Evolutionary conservation across 2,888 invertebrate genomes (phyloP), one percentile per base, ranked within the genome.

Genomic region (Scaptomyza parva): DNA sequence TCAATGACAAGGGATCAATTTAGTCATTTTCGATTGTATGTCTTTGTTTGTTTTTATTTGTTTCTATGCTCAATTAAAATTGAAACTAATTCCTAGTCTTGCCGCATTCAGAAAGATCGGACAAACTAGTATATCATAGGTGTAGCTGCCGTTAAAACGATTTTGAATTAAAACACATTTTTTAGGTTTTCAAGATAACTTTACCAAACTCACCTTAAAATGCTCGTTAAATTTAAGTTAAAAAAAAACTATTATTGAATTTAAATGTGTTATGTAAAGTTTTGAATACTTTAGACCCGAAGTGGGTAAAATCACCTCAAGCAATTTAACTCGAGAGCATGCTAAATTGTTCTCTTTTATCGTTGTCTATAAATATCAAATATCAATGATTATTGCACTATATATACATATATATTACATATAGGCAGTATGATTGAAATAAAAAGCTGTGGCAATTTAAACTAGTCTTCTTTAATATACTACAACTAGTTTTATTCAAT

Each of bases 331-430:
- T 12, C 20, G 20, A 41, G 14, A 35, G n/a, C 14, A 48, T 35
- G 33, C 14, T 41, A 12, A 22, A 33, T 35, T 35, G 33, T 35
- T 35, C 35, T 12, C 22, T 22, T 14, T 35, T 20, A 47, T 33
- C 35, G 35, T 48, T 48, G 48, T 35, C 22, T 14, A 48, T 22
- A 22, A 48, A 48, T 48, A 35, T 35, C 18, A 47, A 47, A 48
- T 20, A 48, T 22, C 14, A 48, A 48, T 22, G n/a, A n/a, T 22
- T 22, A 14, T 12, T 35, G 14, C 22, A 35, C 40, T 48, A 33
- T n/a, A 45, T 18, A 30, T 9, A 28, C 28, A 28, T 28, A 30
- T 17, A 33, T 33, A 43, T 17, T 9, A 33, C n/a, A 48, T 20
- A n/a, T n/a, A 30, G 40, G 12, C 40, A 20, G 18, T 40, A 11